Conservation (phyloP, 2,113 vertebrate species). For the Pseudorectes ferrugineus region DNA sequence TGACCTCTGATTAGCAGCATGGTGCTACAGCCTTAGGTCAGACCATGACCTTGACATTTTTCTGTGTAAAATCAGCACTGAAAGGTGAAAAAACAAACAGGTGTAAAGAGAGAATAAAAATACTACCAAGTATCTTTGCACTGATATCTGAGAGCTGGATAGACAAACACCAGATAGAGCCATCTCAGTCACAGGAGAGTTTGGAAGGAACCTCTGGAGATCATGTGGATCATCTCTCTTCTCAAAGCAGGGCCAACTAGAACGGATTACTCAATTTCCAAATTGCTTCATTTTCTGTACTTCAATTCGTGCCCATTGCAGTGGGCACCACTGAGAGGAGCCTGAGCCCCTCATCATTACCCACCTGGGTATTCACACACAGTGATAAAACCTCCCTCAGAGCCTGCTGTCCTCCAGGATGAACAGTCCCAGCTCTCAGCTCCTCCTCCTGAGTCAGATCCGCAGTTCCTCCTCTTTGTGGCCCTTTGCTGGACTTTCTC, state of each 20-base stretch:
- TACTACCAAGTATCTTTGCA: not conserved
- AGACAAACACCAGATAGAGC: not conserved
- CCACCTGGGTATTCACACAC: not conserved
- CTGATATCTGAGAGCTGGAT: not conserved
- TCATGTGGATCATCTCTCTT: not conserved
- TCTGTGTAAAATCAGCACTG: not conserved
- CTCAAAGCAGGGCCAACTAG: not conserved
- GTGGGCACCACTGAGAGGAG: not conserved
- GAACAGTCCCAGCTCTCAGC: not conserved
- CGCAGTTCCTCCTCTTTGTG: not conserved
- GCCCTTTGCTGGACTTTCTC: not conserved
- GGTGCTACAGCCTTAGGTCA: not conserved
- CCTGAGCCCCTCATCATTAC: not conserved
- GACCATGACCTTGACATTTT: not conserved
- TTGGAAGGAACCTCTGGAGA: not conserved
- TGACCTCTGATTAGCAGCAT: not conserved
- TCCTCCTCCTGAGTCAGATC: not conserved
- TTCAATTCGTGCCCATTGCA: not conserved
- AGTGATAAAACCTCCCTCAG: not conserved
- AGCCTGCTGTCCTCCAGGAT: not conserved
- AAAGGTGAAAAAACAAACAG: not conserved
- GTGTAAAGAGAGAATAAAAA: not conserved
- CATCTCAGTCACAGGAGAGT: not conserved
- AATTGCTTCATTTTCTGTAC: not conserved
- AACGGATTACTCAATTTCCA: not conserved